These are phyloP conservation scores for Antechinus stuartii DNA, from an alignment of 2,113 vertebrate genomes.

Conservation along the genomic window DNA sequence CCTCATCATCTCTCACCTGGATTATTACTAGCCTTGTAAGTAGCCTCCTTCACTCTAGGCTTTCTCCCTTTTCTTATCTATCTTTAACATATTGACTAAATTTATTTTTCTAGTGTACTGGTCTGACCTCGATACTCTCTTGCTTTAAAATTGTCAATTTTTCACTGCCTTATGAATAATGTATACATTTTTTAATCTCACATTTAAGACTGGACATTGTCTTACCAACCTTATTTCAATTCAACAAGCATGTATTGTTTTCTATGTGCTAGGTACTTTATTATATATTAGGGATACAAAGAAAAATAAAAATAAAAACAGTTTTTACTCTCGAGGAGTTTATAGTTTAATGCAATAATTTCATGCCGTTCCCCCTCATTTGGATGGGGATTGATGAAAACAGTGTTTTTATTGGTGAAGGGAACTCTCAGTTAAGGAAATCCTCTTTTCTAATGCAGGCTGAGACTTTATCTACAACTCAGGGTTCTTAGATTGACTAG, in stretches of 20 bases:
- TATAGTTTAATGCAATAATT: not conserved
- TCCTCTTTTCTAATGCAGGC: not conserved
- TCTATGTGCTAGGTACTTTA: not conserved
- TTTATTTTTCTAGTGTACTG: not conserved
- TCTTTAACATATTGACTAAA: not conserved
- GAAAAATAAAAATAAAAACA: not conserved
- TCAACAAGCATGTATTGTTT: not conserved
- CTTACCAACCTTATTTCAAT: not conserved
- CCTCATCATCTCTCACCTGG: not conserved
- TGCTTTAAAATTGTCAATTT: not conserved
- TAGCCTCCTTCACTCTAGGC: not conserved
- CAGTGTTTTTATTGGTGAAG: not conserved
- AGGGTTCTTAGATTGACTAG: not conserved
- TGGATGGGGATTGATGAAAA: not conserved
- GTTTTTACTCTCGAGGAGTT: not conserved
- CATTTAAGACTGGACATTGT: not conserved
- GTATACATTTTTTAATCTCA: not conserved
- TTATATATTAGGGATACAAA: not conserved
- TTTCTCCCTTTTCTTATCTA: not conserved
- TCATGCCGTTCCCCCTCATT: not conserved
- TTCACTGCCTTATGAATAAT: not conserved
- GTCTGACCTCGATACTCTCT: not conserved
- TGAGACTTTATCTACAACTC: not conserved
- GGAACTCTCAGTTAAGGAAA: not conserved
- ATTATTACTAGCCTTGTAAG: not conserved